phyloP scores from a whole-genome alignment of 2,888 invertebrate species.

The Ashinkailepas kermadecensis region DNA sequence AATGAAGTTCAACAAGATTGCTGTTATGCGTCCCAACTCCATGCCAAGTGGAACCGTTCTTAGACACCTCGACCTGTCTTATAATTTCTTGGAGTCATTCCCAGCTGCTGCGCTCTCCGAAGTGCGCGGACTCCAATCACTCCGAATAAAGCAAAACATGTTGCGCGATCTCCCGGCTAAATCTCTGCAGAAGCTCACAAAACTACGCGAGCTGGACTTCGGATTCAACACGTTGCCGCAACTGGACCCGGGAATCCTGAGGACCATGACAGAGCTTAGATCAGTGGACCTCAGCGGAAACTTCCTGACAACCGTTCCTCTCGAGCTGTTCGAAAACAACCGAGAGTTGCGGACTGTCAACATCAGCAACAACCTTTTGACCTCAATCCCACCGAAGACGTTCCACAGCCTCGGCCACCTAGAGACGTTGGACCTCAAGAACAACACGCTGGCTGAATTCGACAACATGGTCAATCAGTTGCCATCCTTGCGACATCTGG shows the following conservation, averaged over 20 bases:
- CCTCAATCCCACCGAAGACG: slow-evolving; percentile 25
- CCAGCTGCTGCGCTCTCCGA: slow-evolving; percentile 62
- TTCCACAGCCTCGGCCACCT: slow-evolving; percentile 52
- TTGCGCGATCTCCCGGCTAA: slow-evolving; percentile 63
- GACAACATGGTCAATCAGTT: slow-evolving; percentile 62
- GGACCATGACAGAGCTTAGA: slow-evolving; percentile 72
- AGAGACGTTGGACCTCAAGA: slow-evolving; percentile 65
- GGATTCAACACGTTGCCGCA: slow-evolving; percentile 42
- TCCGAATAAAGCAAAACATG: slow-evolving; percentile 72
- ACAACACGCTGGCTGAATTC: slow-evolving; percentile 64
- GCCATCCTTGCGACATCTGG: slow-evolving; percentile 59
- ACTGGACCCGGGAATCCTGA: slow-evolving; percentile 49
- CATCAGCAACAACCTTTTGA: slow-evolving; percentile 32
- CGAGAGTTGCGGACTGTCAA: slow-evolving; percentile 29
- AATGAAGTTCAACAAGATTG: slow-evolving; percentile 31
- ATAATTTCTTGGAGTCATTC: slow-evolving; percentile 64
- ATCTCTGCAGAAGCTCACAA: slow-evolving; percentile 60
- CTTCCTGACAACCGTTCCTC: slow-evolving; percentile 69
- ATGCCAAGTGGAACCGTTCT: slow-evolving; percentile 52
- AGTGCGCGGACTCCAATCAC: slow-evolving; percentile 58
- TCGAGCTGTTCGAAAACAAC: slow-evolving; percentile 57
- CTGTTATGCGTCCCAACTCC: slow-evolving; percentile 23
- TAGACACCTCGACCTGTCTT: slow-evolving; percentile 65
- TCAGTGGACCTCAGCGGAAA: slow-evolving; percentile 76
- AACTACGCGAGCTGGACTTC: slow-evolving; percentile 57